Evolutionary conservation across 1,140 invertebrate genomes (phyloP).

Genomic region (Pseudobourletiella spinata): DNA sequence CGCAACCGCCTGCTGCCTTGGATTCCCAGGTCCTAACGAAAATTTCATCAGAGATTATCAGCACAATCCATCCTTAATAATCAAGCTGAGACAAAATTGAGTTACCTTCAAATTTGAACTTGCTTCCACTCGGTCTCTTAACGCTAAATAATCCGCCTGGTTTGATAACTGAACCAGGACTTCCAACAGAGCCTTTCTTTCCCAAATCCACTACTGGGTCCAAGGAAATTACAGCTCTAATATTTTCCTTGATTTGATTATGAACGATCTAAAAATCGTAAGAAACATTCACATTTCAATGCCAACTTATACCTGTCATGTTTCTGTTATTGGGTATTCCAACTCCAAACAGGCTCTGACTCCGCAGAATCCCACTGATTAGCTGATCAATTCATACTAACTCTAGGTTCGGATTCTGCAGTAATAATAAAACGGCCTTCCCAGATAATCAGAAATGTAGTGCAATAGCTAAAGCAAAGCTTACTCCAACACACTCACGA

Average conservation of each 20-base stretch:
- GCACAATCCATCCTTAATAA: background rate
- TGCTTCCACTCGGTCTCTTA: background rate
- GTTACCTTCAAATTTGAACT: constrained; percentile 1
- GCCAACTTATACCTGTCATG: too few relatives aligned
- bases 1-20: constrained; percentile 68
- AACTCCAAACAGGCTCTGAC: too few relatives aligned
- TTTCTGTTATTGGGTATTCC: too few relatives aligned
- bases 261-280: background rate
- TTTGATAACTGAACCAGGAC: constrained; percentile 1
- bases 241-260: constrained; percentile 29
- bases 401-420: too few relatives aligned
- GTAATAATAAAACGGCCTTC: too few relatives aligned
- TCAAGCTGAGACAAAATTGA: background rate
- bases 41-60: background rate
- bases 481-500: too few relatives aligned
- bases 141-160: background rate
- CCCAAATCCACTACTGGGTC: constrained; percentile 28
- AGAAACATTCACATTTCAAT: too few relatives aligned
- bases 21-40: constrained; percentile 60
- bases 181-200: background rate
- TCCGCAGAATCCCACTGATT: too few relatives aligned
- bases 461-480: too few relatives aligned
- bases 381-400: too few relatives aligned
- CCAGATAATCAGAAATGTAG: too few relatives aligned
- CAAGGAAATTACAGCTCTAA: constrained; percentile 31